phyloP scores from a whole-genome alignment of 1,140 invertebrate genomes.

The Ruditapes philippinarum region DNA sequence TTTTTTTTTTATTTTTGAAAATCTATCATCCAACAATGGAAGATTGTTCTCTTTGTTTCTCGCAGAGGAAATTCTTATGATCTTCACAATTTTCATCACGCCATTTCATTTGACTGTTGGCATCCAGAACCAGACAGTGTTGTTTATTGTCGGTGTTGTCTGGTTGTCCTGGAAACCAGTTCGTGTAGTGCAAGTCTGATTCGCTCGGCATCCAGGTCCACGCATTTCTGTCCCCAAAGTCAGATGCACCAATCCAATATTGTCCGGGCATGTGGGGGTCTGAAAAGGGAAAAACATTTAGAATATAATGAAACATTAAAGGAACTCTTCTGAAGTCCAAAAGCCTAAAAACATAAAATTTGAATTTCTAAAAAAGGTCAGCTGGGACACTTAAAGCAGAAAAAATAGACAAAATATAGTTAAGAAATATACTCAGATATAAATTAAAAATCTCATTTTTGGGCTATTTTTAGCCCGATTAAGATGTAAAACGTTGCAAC shows the following conservation, averaged over 20 bases:
- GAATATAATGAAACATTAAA: too few relatives aligned
- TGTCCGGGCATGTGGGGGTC: slow-evolving; percentile 49
- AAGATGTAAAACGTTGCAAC: too few relatives aligned
- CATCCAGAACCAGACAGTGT: slow-evolving; percentile 58
- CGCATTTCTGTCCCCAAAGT: slow-evolving; percentile 48
- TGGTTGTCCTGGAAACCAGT: slow-evolving; percentile 56
- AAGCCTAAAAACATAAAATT: too few relatives aligned
- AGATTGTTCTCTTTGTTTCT: background rate
- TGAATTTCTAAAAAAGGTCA: too few relatives aligned
- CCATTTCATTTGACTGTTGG: slow-evolving; percentile 33
- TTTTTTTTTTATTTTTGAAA: too few relatives aligned
- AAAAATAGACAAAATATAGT: too few relatives aligned
- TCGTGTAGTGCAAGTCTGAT: slow-evolving; percentile 15
- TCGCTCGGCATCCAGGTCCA: slow-evolving; percentile 51
- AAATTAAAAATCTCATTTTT: too few relatives aligned
- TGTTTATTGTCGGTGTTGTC: slow-evolving; percentile 3
- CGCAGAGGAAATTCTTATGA: slow-evolving; percentile 58
- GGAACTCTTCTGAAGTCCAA: too few relatives aligned
- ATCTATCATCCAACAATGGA: slow-evolving; percentile 14
- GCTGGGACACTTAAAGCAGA: too few relatives aligned
- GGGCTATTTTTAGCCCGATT: too few relatives aligned
- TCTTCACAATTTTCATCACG: slow-evolving; percentile 61
- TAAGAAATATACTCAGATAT: too few relatives aligned
- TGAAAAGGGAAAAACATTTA: too few relatives aligned
- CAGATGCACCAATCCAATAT: slow-evolving; percentile 55